These are phyloP conservation scores for Pseudopipra pipra DNA, from an alignment of 2,113 vertebrate species.

Conservation along the genomic window DNA sequence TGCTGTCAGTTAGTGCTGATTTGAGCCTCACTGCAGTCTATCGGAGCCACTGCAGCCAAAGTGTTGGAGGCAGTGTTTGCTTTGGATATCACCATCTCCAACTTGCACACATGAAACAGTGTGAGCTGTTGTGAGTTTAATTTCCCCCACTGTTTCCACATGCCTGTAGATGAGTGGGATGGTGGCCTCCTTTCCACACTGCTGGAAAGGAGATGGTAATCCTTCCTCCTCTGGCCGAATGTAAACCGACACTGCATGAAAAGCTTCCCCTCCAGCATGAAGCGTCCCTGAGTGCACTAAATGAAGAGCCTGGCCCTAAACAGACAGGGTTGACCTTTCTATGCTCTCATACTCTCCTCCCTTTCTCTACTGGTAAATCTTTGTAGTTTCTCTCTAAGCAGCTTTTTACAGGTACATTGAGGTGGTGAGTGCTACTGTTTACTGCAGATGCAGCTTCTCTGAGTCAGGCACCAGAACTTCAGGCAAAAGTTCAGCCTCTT, in stretches of 20 bases:
- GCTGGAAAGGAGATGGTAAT: slow-evolving; percentile 16
- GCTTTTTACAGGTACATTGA: background rate
- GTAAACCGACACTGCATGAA: background rate
- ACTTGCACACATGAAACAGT: background rate
- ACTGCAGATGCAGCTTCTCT: background rate
- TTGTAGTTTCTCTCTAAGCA: background rate
- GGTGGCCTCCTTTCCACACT: slow-evolving; percentile 45
- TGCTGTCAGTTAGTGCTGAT: background rate
- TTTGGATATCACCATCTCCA: background rate
- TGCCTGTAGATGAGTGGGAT: slow-evolving; percentile 25
- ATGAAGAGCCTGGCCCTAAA: slow-evolving; percentile 3
- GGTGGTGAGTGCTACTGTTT: background rate
- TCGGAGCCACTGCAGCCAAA: background rate
- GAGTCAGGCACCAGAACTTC: background rate
- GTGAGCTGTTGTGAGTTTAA: background rate
- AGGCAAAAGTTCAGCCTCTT: background rate
- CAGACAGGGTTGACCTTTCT: slow-evolving; percentile 4
- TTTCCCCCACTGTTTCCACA: slow-evolving; percentile 41
- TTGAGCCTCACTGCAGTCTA: background rate
- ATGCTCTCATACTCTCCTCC: background rate
- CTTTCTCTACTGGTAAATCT: background rate
- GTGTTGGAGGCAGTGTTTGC: background rate
- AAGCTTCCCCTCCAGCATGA: background rate
- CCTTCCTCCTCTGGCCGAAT: background rate
- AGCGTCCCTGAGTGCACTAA: background rate